Evolutionary conservation across 2,113 vertebrate species (phyloP), one percentile per base, ranked within the genome.

Genomic region (Ancistrus triradiatus): DNA sequence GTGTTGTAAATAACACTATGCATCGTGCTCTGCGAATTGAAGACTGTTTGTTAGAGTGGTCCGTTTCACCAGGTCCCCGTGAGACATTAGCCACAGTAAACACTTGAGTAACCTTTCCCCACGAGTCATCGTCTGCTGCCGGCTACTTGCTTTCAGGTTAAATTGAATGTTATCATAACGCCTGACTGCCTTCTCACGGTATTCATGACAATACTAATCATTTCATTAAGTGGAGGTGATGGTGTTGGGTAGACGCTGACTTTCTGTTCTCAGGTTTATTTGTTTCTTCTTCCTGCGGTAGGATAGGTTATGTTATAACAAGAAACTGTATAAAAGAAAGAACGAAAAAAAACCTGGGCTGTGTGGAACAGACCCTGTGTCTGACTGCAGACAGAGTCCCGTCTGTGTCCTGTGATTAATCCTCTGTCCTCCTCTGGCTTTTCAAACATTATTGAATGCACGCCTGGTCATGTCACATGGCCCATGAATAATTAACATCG

Each of bases 351-450:
- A 18, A n/a, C 24, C 18, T 24, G 19, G 49, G 49, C 38, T 10
- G 17, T 53, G 28, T n/a, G n/a, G 27, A 4, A 47, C 51, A 37
- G 14, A 13, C 31, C 2, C 22, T 27, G 28, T 25, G 77, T 74
- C 78, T 70, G 72, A 40, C 7, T 46, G 75, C 73, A 84, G 82
- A 85, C 80, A 37, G 73, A n/a, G n/a, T n/a, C 69, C 82, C 77
- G 76, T 78, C 78, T 81, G 79, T n/a, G n/a, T n/a, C 79, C 75
- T 78, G 78, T 79, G 65, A 74, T 80, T 72, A 76, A 78, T 66
- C 74, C 65, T 69, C 67, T 70, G 78, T 80, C 72, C n/a, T 63
- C 77, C 72, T 67, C 15, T 64, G 40, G 70, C 69, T 75, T 79
- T 74, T 64, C 72, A 77, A 66, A 66, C 68, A 68, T 79, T 83